phyloP scores from a whole-genome alignment of 2,888 invertebrate genomes.

The Neoaliturus tenellus region DNA sequence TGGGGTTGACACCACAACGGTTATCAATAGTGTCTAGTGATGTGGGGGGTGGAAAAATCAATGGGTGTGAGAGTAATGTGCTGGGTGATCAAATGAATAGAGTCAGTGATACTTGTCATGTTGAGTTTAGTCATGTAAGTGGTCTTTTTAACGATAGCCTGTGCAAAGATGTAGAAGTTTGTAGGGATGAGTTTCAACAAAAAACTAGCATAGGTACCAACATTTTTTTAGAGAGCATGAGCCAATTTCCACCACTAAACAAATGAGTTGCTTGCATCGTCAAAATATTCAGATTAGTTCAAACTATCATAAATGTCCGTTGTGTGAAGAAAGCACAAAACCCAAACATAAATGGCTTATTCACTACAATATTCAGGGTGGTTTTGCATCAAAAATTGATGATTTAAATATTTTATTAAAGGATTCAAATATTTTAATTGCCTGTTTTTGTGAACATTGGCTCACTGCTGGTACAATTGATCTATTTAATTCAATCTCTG shows the following conservation, averaged over 20 bases:
- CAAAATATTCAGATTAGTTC: background rate
- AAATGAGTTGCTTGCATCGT: background rate
- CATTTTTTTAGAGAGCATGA: no score
- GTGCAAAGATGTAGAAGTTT: background rate
- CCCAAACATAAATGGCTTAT: background rate
- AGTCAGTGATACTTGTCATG: background rate
- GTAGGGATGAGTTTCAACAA: background rate
- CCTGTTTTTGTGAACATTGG: no score
- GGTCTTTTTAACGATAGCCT: background rate
- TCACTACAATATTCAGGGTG: no score
- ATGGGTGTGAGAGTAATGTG: background rate
- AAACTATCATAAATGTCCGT: background rate
- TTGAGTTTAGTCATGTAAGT: background rate
- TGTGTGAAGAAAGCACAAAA: background rate
- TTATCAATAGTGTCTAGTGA: background rate
- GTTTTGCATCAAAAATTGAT: no score
- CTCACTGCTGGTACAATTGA: no score
- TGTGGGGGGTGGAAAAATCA: background rate
- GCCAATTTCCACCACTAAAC: background rate
- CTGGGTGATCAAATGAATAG: background rate
- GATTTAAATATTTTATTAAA: no score
- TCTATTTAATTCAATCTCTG: no score
- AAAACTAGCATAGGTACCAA: background rate
- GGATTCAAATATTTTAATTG: no score
- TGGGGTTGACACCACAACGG: background rate